These are phyloP conservation scores for Horisme vitalbata DNA, from an alignment of 2,888 invertebrate species.

Conservation along the genomic window DNA sequence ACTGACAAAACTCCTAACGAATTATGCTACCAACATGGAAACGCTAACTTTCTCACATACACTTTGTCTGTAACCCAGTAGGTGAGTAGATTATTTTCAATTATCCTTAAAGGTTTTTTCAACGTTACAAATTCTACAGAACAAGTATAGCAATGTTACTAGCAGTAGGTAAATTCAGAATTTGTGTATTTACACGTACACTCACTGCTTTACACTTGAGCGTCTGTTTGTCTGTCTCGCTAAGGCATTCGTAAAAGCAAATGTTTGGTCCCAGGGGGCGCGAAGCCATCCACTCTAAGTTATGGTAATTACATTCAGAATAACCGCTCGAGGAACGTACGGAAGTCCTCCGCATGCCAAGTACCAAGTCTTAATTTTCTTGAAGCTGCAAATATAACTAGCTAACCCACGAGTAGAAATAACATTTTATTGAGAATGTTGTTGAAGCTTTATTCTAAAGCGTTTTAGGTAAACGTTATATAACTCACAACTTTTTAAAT, in stretches of 20 bases:
- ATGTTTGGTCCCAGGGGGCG: constrained; percentile 67
- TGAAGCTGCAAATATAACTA: constrained; percentile 17
- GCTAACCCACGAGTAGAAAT: constrained; percentile 1
- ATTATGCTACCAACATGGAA: no score
- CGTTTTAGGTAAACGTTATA: no score
- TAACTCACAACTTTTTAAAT: no score
- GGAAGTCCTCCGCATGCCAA: constrained; percentile 21
- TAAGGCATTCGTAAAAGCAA: constrained; percentile 78
- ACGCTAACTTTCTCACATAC: no score
- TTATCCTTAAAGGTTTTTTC: no score
- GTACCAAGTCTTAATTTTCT: constrained; percentile 16
- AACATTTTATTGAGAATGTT: constrained; percentile 4
- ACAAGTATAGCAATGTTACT: no score
- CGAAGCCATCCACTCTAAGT: constrained; percentile 62
- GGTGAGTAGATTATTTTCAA: no score
- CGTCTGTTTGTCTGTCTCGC: constrained; percentile 74
- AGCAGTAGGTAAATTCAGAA: neutral
- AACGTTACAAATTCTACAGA: no score
- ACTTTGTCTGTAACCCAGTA: no score
- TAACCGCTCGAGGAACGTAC: constrained; percentile 53
- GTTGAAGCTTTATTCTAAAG: no score
- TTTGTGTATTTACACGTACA: constrained; percentile 61
- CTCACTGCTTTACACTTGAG: constrained; percentile 50
- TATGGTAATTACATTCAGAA: constrained; percentile 74
- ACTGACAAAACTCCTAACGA: no score